Evolutionary conservation across 2,888 invertebrate species (phyloP).

Genomic region (Yponomeuta evonymella): DNA sequence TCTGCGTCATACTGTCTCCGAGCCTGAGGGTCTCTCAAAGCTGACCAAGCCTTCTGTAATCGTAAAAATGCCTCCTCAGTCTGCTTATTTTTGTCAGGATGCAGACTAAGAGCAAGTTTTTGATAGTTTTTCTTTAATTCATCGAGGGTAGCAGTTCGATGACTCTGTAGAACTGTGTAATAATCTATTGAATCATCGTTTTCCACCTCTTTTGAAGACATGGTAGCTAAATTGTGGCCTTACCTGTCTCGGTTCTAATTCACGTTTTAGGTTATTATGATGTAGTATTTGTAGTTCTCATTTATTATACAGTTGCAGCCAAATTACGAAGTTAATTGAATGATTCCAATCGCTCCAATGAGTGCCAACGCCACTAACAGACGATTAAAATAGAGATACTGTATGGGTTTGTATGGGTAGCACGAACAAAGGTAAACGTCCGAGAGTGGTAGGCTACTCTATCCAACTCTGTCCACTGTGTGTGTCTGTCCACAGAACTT

Average conservation of each 20-base stretch:
- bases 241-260: background rate
- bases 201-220: conserved; percentile 14
- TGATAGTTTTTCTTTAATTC: conserved; percentile 80
- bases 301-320: background rate
- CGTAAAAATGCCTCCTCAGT: conserved; percentile 42
- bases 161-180: conserved; percentile 74
- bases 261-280: background rate
- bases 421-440: no score
- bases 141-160: conserved; percentile 67
- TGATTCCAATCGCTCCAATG: no score
- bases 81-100: conserved; percentile 77
- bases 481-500: no score
- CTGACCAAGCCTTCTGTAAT: conserved; percentile 84
- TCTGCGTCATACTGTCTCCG: conserved; percentile 81
- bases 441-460: no score
- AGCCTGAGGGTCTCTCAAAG: conserved; percentile 75
- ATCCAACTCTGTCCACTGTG: no score
- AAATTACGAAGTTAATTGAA: no score
- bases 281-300: no score
- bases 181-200: conserved; percentile 42
- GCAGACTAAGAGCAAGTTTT: conserved; percentile 69
- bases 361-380: no score
- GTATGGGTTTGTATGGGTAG: no score
- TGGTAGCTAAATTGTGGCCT: background rate
- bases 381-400: no score